Evolutionary conservation across 2,113 vertebrate genomes (phyloP).

Genomic region (Cynocephalus volans): DNA sequence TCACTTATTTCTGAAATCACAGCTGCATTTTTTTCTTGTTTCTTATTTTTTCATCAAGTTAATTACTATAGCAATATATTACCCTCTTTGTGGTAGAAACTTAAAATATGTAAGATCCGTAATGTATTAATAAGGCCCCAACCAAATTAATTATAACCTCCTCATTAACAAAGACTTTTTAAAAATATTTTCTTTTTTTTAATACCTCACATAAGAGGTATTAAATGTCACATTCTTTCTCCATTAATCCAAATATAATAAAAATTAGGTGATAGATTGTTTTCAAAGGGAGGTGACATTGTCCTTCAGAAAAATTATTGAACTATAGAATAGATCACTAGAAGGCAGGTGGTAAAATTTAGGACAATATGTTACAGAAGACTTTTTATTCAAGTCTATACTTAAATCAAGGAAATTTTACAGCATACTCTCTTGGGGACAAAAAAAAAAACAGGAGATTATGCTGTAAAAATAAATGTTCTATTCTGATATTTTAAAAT

Average conservation of each 20-base stretch:
- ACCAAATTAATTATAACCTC: neutral
- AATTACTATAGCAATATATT: neutral
- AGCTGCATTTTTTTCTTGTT: neutral
- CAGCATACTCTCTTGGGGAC: too few species aligned
- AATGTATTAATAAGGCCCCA: neutral
- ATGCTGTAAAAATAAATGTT: constrained; percentile 22
- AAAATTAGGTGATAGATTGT: neutral
- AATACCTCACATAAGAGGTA: neutral
- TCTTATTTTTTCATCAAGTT: neutral
- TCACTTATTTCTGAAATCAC: neutral
- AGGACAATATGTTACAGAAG: neutral
- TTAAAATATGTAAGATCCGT: neutral
- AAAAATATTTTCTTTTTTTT: neutral
- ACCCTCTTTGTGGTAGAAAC: neutral
- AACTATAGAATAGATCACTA: neutral
- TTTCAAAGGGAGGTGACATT: neutral
- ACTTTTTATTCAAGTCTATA: neutral
- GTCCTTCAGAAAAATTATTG: neutral
- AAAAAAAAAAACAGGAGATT: neutral
- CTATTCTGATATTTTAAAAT: constrained; percentile 45
- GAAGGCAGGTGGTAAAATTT: neutral
- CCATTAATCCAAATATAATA: neutral
- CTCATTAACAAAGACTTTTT: neutral
- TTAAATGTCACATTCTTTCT: neutral
- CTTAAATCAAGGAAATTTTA: neutral